Conservation (phyloP, 2,113 vertebrate genomes). For the Glaucidium brasilianum region DNA sequence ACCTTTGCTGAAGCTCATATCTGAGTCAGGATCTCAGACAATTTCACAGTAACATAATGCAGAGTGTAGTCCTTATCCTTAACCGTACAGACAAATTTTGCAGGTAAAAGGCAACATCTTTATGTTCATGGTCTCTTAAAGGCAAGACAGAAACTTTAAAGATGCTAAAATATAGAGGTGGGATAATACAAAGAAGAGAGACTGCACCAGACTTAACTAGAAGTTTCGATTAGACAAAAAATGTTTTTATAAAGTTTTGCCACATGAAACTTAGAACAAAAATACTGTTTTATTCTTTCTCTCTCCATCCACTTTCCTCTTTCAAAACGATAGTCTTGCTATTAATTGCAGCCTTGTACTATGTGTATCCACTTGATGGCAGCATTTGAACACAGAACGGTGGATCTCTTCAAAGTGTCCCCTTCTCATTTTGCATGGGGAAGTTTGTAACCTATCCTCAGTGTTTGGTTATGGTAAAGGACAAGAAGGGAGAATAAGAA, state of each 20-base stretch:
- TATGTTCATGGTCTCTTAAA: not conserved
- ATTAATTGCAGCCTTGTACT: not conserved
- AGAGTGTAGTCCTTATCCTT: not conserved
- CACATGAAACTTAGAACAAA: not conserved
- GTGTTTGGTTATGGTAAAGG: not conserved
- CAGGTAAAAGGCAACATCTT: not conserved
- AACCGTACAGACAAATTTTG: not conserved
- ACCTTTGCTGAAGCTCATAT: not conserved
- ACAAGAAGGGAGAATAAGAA: not conserved
- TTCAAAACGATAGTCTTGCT: rapidly evolving
- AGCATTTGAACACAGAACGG: conserved; percentile 34
- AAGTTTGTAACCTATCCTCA: not conserved
- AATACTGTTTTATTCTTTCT: not conserved
- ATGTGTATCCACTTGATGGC: conserved; percentile 48
- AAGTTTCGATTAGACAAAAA: not conserved
- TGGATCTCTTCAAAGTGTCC: not conserved
- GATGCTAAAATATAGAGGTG: not conserved
- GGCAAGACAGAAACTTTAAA: not conserved
- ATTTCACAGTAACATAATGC: not conserved
- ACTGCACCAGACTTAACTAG: not conserved
- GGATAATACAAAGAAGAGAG: not conserved
- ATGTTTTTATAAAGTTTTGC: not conserved
- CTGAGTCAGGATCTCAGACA: not conserved
- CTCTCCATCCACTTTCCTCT: not conserved
- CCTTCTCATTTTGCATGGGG: rapidly evolving